Conservation (phyloP, 2,113 vertebrate genomes). For the Gymnorhina tibicen region DNA sequence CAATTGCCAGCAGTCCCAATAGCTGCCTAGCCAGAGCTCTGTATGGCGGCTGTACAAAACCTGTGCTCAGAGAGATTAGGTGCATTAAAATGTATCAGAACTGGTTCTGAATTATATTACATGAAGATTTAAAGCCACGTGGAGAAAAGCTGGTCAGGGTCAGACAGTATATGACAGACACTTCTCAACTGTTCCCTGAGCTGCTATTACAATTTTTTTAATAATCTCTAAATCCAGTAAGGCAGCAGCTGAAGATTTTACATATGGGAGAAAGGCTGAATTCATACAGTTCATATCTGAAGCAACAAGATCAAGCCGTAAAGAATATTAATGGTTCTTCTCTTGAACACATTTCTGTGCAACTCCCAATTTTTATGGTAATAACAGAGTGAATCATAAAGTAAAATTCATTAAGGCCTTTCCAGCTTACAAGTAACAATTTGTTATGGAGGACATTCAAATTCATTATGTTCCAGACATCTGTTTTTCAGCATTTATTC, state of each 20-base stretch:
- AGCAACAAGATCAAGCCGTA: slow-evolving; percentile 65
- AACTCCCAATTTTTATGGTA: slow-evolving; percentile 69
- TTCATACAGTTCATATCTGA: slow-evolving; percentile 59
- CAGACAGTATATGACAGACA: slow-evolving; percentile 54
- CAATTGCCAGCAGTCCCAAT: slow-evolving; percentile 41
- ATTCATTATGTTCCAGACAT: slow-evolving; percentile 41
- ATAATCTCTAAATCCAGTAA: slow-evolving; percentile 72
- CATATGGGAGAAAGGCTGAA: slow-evolving; percentile 45
- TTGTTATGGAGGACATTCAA: slow-evolving; percentile 44
- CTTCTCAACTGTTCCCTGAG: slow-evolving; percentile 45
- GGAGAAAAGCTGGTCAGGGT: slow-evolving; percentile 58
- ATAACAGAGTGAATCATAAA: slow-evolving; percentile 62
- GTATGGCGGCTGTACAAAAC: background rate
- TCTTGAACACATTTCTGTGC: slow-evolving; percentile 43
- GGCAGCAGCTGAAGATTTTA: slow-evolving; percentile 66
- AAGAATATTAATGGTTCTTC: slow-evolving; percentile 69
- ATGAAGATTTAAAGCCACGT: slow-evolving; percentile 64
- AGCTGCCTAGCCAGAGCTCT: slow-evolving; percentile 7
- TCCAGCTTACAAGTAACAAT: slow-evolving; percentile 46
- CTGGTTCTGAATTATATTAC: slow-evolving; percentile 55
- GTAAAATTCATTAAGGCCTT: slow-evolving; percentile 57
- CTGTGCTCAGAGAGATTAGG: slow-evolving; percentile 55
- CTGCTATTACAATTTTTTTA: slow-evolving; percentile 64
- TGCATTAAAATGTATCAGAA: slow-evolving; percentile 70
- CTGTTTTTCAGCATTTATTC: slow-evolving; percentile 52